These are phyloP conservation scores for Anas bahamensis DNA, from an alignment of 2,797 vertebrate species.

Conservation along the genomic window DNA sequence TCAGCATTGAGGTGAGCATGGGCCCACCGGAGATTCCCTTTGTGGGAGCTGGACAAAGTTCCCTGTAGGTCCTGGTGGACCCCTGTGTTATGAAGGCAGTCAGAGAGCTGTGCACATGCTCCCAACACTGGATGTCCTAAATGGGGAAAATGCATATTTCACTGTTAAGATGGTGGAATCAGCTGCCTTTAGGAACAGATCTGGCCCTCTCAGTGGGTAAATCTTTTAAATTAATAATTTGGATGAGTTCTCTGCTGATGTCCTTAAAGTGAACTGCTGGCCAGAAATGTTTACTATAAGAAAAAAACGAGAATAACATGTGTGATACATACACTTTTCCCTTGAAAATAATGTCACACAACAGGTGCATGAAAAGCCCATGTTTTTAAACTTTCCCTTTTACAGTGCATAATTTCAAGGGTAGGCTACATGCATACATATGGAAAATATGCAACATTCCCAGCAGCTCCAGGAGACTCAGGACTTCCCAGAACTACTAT, in stretches of 20 bases:
- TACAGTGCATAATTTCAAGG: not conserved
- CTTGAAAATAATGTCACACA: not conserved
- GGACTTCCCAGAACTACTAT: not conserved
- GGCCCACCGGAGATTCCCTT: not conserved
- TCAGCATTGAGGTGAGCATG: not conserved
- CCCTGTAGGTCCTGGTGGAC: not conserved
- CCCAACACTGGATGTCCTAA: not conserved
- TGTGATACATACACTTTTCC: not conserved
- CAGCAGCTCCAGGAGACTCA: not conserved
- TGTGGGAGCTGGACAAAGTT: not conserved
- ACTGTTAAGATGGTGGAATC: not conserved
- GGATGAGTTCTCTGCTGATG: not conserved
- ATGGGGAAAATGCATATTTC: not conserved
- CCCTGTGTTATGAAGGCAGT: not conserved
- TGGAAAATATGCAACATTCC: not conserved
- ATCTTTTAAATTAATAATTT: not conserved
- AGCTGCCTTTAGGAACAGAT: not conserved
- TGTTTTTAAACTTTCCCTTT: not conserved
- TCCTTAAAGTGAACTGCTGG: not conserved
- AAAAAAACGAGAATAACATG: not conserved
- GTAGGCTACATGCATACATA: not conserved
- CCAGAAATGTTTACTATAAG: not conserved
- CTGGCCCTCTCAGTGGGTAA: not conserved
- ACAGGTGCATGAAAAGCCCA: not conserved
- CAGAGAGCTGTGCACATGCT: not conserved